Conservation (phyloP, 2,113 vertebrate species). For the Neolamprologus toae region DNA sequence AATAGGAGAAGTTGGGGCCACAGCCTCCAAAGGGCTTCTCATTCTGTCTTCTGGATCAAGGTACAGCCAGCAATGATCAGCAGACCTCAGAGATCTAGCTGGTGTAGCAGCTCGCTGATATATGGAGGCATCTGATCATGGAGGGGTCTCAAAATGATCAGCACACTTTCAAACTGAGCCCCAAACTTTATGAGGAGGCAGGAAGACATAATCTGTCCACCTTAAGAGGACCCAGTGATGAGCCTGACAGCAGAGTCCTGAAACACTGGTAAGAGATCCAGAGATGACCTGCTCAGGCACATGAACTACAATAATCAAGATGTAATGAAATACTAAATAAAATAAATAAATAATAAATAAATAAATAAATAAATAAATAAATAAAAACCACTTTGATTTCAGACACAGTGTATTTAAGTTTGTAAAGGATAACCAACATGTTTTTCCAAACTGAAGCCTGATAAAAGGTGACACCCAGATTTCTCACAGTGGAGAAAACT, state of each 20-base stretch:
- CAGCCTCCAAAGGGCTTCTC: not conserved
- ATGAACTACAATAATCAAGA: not conserved
- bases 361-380: too few species aligned
- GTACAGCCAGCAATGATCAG: not conserved
- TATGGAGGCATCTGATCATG: not conserved
- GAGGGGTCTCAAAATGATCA: not conserved
- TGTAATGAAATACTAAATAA: too few species aligned
- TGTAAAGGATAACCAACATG: not conserved
- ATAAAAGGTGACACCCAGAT: not conserved
- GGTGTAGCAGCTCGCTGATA: not conserved
- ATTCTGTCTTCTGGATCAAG: not conserved
- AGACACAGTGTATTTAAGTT: not conserved
- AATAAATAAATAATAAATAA: too few species aligned
- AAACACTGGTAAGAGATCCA: not conserved
- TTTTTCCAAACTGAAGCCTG: not conserved
- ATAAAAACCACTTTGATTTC: not conserved
- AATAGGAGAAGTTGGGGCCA: not conserved
- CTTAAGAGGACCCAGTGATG: accelerated
- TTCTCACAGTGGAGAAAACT: not conserved
- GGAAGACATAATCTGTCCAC: not conserved
- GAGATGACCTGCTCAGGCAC: not conserved
- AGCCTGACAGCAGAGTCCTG: not conserved
- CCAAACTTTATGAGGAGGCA: not conserved
- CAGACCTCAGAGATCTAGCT: not conserved
- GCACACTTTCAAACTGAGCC: not conserved